Conservation (phyloP, 2,888 invertebrate genomes). For the Hydrotaea cyrtoneurina region DNA sequence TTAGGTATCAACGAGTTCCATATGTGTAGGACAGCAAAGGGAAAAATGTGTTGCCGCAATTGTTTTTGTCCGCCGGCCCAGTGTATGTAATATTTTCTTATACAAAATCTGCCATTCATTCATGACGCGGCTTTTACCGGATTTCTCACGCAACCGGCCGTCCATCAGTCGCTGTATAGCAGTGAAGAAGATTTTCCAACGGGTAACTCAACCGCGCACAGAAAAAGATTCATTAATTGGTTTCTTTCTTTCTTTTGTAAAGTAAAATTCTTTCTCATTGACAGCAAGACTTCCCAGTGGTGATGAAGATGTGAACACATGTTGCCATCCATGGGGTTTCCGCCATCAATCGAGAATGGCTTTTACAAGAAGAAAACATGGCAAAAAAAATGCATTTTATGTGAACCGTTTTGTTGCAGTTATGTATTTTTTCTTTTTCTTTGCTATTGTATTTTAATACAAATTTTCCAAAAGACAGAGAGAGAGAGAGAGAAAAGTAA, state of each 20-base stretch:
- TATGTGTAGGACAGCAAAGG: neutral
- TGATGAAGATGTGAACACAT: neutral
- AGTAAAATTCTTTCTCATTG: neutral
- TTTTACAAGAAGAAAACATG: neutral
- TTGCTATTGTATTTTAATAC: neutral
- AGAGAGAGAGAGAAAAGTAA: too few species aligned
- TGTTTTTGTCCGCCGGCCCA: too few species aligned
- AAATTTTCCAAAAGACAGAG: too few species aligned
- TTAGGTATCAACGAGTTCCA: neutral
- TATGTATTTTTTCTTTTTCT: slow-evolving; percentile 9
- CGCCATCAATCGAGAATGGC: neutral
- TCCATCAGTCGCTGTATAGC: neutral
- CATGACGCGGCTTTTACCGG: neutral
- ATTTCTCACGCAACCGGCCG: neutral
- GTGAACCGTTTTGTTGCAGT: slow-evolving; percentile 38
- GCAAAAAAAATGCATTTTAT: slow-evolving; percentile 38
- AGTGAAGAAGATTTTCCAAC: neutral
- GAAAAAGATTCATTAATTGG: slow-evolving; percentile 10
- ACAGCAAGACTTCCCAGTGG: neutral
- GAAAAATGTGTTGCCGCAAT: neutral
- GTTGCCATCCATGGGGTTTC: neutral
- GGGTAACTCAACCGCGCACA: too few species aligned
- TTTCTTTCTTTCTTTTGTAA: neutral
- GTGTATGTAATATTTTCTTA: too few species aligned
- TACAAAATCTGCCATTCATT: neutral